Base-by-base conservation (phyloP, 2,113 vertebrate species). In the Actinemys pallida region DNA sequence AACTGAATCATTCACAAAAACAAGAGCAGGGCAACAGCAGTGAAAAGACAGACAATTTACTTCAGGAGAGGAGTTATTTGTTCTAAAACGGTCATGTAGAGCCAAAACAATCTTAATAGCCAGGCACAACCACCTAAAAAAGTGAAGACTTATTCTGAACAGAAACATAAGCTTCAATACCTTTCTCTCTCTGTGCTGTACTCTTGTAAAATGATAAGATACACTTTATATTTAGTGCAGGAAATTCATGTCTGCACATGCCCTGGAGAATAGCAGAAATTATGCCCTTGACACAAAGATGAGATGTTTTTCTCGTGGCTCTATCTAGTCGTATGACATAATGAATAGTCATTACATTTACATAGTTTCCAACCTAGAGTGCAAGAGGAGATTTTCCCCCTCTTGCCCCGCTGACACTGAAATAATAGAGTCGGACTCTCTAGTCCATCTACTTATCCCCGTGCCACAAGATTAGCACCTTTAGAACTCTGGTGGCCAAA, bases 181-280 rank as follows among this genome's bases (percentile, higher is more conserved):
- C 20, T 42, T 75, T 42, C 39, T 65, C 29, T n/a, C 72, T 49
- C 6, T 82, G 62, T 25, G 53, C 35, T 62, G 45, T 56, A 75
- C 52, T 57, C 35, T 59, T 50, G 78, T 42, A 29, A 50, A 56
- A 24, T 5, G 1, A n/a, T 3, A 22, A 1, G 0, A 35, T 45
- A 25, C 0, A 0, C n/a, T 11, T 5, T 82, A 12, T 47, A 80
- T 50, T 84, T 56, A 93, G 57, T 6, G 27, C 20, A 22, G 83
- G 7, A n/a, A 53, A 50, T 39, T 62, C 90, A 59, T n/a, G 86
- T 62, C 84, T 1, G 31, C 62, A 78, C 89, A 87, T 75, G 89
- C 79, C 81, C 81, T 10, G 0, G 25, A 62, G 45, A 84, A 42
- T 42, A 85, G 54, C 62, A 89, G 45, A 93, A 65, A 13, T 14